Evolutionary conservation across 2,888 invertebrate species (phyloP), one percentile per base, ranked within the genome.

Genomic region (Actias luna): DNA sequence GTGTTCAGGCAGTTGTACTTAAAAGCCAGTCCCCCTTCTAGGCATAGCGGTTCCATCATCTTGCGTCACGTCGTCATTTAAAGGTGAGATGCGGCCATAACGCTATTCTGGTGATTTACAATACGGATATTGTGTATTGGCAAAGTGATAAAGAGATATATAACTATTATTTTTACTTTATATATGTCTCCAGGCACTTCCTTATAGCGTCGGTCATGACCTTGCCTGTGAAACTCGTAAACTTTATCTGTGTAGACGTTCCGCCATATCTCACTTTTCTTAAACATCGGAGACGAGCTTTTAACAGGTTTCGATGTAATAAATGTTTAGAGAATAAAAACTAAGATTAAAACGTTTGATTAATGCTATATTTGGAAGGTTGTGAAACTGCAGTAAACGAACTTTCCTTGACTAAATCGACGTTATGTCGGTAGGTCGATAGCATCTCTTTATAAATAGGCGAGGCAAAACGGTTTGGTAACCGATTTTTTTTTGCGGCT

Each of bases 201-300:
- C 58, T 39, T 39, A 42, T 18, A 18, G 36, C 27, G 55, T 27
- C 18, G 61, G 55, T 61, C 61, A 39, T 36, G 39, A 61, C 61
- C 61, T 55, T 55, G 61, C 55, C 42, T 33, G 36, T 58, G 57
- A 29, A 42, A 57, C 57, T 55, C 52, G 57, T 58, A 62, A 62
- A 62, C 33, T 33, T 16, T 61, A 57, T 55, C 36, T 57, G 8
- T 18, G 57, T 58, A 58, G 61, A 61, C 25, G 31, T 58, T 60
- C 42, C 58, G 57, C 50, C 22, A 52, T 60, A 22, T 46, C 18
- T 50, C 46, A 50, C 39, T 50, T 29, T 55, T 29, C 55, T 50
- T 22, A 33, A 46, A 31, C 42, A 18, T 25, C 27, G 16, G n/a
- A 35, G 52, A 60, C 60, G 35, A 22, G 46, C 46, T 50, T 46